Percentiles rank a stretch among this genome's conserved stretches.
Conservation (phyloP, 1,140 invertebrate species). For the Saccostrea glomerata region DNA sequence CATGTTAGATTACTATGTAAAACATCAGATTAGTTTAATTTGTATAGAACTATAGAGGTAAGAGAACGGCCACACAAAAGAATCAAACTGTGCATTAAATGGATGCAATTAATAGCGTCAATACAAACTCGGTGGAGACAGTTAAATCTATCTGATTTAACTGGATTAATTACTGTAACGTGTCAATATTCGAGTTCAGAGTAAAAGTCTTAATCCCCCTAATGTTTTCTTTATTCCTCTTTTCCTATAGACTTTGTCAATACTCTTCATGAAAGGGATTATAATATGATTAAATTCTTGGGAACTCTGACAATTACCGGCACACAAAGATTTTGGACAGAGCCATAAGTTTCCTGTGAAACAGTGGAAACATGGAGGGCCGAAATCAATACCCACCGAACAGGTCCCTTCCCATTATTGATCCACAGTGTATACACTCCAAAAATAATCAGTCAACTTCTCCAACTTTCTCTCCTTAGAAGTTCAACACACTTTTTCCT, state of each 20-base stretch:
- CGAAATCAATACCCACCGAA: background rate
- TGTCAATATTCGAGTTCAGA: constrained; percentile 16
- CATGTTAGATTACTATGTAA: constrained; percentile 30
- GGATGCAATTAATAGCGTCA: constrained; percentile 8
- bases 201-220: background rate
- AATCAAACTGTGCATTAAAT: constrained; percentile 21
- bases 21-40: constrained; percentile 18
- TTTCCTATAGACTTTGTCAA: constrained; percentile 16
- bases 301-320: constrained; percentile 15
- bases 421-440: background rate
- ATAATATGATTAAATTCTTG: constrained; percentile 33
- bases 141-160: constrained; percentile 26
- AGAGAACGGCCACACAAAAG: background rate
- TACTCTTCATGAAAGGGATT: constrained; percentile 10
- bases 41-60: background rate
- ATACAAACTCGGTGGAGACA: constrained; percentile 9
- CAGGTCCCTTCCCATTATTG: constrained; percentile 9
- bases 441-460: constrained; percentile 14
- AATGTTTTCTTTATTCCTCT: constrained; percentile 16
- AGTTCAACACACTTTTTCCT: constrained; percentile 22
- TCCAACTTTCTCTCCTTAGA: constrained; percentile 8
- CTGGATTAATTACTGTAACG: constrained; percentile 23
- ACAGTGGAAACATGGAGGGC: background rate
- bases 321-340: constrained; percentile 20
- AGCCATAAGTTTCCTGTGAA: background rate